phyloP scores from a whole-genome alignment of 2,113 vertebrate species.

The Cairina moschata region DNA sequence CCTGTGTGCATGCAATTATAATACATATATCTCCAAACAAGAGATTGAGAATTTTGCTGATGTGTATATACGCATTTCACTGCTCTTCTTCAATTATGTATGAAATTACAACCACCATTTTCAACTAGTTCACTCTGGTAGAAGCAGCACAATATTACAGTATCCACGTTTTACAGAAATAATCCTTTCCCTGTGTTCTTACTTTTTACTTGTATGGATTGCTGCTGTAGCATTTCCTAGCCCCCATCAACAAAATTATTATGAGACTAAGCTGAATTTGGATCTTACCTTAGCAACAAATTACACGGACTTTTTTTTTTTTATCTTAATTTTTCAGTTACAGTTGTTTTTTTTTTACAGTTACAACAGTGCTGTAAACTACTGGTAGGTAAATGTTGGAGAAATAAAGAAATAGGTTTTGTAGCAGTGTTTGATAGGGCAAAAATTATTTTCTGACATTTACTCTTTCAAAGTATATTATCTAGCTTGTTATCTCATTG shows the following conservation, averaged over 20 bases:
- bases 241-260: background rate
- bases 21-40: background rate
- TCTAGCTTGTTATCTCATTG: background rate
- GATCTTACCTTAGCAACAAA: background rate
- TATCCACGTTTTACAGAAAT: background rate
- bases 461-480: background rate
- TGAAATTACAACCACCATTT: background rate
- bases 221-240: background rate
- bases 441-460: background rate
- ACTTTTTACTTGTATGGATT: background rate
- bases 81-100: background rate
- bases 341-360: too few relatives aligned
- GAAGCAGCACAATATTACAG: too few relatives aligned
- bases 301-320: background rate
- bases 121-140: background rate
- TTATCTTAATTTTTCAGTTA: slow-evolving; percentile 2
- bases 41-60: background rate
- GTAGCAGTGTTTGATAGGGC: background rate
- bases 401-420: background rate
- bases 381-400: background rate
- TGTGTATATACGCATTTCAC: fast-evolving
- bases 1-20: fast-evolving
- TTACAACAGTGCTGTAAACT: background rate
- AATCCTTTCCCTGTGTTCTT: background rate
- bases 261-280: slow-evolving; percentile 3